Evolutionary conservation across 2,797 vertebrate species (phyloP).

Genomic region (Chaetophractus vellerosus): DNA sequence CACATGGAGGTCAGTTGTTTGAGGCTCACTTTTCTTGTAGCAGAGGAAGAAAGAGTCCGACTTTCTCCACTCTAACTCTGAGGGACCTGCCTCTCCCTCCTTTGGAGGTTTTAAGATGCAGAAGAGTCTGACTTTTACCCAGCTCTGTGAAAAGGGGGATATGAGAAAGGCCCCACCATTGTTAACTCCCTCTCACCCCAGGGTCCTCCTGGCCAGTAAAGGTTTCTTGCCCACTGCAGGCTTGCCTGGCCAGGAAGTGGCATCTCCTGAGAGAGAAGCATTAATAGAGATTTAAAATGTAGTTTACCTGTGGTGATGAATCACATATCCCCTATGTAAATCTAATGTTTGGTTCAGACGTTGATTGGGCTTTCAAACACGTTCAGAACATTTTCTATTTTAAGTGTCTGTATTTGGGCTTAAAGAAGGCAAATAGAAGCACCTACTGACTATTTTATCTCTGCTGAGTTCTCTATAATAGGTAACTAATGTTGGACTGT

Average conservation of each 20-base stretch:
- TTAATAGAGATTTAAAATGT: slow-evolving; percentile 52
- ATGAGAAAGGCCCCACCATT: neutral
- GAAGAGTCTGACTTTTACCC: neutral
- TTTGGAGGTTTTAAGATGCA: slow-evolving; percentile 40
- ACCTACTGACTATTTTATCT: neutral
- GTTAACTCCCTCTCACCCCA: neutral
- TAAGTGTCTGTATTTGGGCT: slow-evolving; percentile 43
- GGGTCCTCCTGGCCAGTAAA: neutral
- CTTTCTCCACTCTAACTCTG: neutral
- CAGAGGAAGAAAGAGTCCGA: neutral
- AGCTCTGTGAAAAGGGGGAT: neutral
- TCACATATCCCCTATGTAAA: slow-evolving; percentile 19
- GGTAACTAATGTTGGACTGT: slow-evolving; percentile 5
- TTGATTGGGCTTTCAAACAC: slow-evolving; percentile 26
- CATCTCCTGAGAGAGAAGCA: neutral
- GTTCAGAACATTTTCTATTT: slow-evolving; percentile 65
- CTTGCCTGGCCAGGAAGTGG: slow-evolving; percentile 1
- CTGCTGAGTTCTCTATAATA: slow-evolving; percentile 4
- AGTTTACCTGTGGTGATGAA: slow-evolving; percentile 56
- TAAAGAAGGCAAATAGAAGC: slow-evolving; percentile 42
- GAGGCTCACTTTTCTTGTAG: neutral
- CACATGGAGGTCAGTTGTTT: neutral
- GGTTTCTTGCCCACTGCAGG: neutral
- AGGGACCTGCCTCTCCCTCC: neutral
- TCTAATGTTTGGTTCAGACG: slow-evolving; percentile 35